A percentile compares a stretch with the other conserved stretches of the same genome.
Evolutionary conservation across 2,888 invertebrate genomes (phyloP).

Genomic region (Digitonthophagus gazella): DNA sequence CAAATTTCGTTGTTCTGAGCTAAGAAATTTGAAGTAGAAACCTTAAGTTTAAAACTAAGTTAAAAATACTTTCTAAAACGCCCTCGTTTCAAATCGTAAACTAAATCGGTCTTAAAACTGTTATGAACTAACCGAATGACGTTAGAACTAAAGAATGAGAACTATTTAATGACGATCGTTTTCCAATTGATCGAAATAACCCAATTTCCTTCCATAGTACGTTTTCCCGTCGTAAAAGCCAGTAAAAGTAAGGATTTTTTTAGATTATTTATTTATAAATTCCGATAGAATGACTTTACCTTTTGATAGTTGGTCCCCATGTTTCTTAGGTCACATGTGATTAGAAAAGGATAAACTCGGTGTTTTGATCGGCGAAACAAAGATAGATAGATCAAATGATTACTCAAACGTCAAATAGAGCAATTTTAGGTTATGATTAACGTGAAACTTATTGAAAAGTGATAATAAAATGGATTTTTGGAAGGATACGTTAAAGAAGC

Average conservation of each 20-base stretch:
- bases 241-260: background rate
- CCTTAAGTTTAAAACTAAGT: background rate
- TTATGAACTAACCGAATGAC: background rate
- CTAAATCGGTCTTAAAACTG: background rate
- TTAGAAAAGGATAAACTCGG: background rate
- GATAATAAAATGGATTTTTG: slow-evolving; percentile 54
- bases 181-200: background rate
- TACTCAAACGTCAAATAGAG: slow-evolving; percentile 2
- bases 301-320: slow-evolving; percentile 4
- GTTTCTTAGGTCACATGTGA: background rate
- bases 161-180: background rate
- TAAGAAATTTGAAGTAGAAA: background rate
- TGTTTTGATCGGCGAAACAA: background rate
- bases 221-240: background rate
- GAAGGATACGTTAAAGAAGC: slow-evolving; percentile 58
- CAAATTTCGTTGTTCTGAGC: background rate
- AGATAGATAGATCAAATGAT: too few species aligned
- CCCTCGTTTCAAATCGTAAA: background rate
- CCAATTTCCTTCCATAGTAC: background rate
- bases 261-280: slow-evolving; percentile 11
- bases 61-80: background rate
- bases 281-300: slow-evolving; percentile 4
- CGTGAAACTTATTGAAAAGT: background rate
- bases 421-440: slow-evolving; percentile 17
- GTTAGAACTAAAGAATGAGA: background rate